Evolutionary conservation across 1,140 invertebrate species (phyloP), one percentile per base, ranked within the genome.

Genomic region (Nilaparvata lugens): DNA sequence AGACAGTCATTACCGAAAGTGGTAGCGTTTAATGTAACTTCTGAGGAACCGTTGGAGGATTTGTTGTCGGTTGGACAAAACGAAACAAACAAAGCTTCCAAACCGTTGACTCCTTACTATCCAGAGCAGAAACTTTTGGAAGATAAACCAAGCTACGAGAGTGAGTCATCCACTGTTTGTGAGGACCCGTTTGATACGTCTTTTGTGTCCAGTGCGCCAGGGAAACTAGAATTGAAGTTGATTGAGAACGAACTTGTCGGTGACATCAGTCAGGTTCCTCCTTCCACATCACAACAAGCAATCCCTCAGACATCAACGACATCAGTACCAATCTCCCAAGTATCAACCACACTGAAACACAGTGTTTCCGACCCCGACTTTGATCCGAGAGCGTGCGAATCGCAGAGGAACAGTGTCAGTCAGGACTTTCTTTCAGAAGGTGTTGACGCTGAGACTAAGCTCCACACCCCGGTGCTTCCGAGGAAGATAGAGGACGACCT

Each of bases 141-240:
- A 58, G 60, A 61, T 19, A 45, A 18, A 51, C 52, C 42, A 45
- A 63, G 28, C 16, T 61, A 21, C 43, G 64, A 63, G 51, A 54
- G 48, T 18, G 55, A 65, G 14, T 52, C 21, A 4, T 55, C 35
- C 35, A 45, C 31, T 24, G 51, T 35, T 35, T 35, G 31, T 35
- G 16, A 48, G 54, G 89, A 92, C 75, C 89, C 89, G 0, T 92
- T 92, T 70, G 89, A 92, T 71, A 92, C 90, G 0, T 90, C 87
- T 4, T 86, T 86, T 66, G 86, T 87, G 13, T 75, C 76, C n/a
- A 81, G 83, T 16, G 74, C 80, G 52, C 87, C 87, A 3, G 83
- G 85, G 7, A 84, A 85, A 73, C 81, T 85, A 2, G 88, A 91
- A 71, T 69, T 90, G 21, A 85, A 87, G 71, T 70, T 88, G 24